Base-by-base conservation (phyloP, 2,113 vertebrate species). In the Myrmophylax atrothorax region DNA sequence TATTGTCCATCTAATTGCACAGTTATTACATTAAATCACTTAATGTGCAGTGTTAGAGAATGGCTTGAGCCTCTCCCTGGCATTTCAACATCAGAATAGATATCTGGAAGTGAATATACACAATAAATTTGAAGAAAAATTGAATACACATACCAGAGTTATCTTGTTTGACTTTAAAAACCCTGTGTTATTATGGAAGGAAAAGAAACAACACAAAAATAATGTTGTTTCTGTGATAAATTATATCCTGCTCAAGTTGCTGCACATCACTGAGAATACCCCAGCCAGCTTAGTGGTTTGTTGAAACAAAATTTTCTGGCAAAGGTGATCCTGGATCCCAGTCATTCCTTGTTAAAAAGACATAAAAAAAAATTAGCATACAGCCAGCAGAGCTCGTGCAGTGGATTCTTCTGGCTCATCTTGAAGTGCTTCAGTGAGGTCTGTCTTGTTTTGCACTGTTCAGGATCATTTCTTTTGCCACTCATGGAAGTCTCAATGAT, bases 391-490 rank as follows among this genome's bases (percentile, higher is more conserved):
- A 95, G 94, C 98, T 98, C 87, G 85, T 90, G 77, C 66, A 35
- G 87, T 92, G 93, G 93, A 97, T 98, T 98, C 97, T 98, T 94
- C 95, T 97, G 83, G 98, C 98, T 98, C 98, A 98, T 98, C 98
- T 98, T 98, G 98, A 98, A 99, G 98, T 98, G 98, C 97, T 98
- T 97, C 84, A 69, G 97, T 98, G 98, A 98, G 98, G 98, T 97
- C 96, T 98, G 97, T 95, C 98, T 98, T 98, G 97, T 98, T 98
- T 98, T 98, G 96, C 97, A 97, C 97, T 96, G 98, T 98, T 98
- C 97, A 97, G 97, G 92, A 98, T 98, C 98, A 97, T 98, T 98
- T 98, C 96, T 96, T 97, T 98, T 98, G 98, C 98, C 98, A 98
- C 97, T 99, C 98, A 98, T 96, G 94, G 97, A 96, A 96, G 96